These are phyloP conservation scores for Lophius piscatorius DNA, from an alignment of 2,113 vertebrate species.

Conservation along the genomic window DNA sequence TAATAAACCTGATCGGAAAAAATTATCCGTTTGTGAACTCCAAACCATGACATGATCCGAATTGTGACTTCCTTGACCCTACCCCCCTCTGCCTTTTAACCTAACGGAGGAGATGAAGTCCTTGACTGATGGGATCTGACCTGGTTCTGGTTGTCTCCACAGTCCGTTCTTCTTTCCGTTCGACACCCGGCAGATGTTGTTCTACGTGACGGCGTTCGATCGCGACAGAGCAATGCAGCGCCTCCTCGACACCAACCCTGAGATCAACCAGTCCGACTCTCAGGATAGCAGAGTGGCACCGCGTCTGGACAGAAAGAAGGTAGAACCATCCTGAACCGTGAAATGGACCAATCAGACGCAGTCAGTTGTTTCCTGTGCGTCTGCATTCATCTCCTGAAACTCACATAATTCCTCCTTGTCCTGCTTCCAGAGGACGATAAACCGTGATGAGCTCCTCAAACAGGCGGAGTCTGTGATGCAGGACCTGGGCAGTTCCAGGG, in stretches of 20 bases:
- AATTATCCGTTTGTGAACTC: too few species aligned
- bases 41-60: too few species aligned
- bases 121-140: background rate
- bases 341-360: background rate
- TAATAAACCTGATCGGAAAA: too few species aligned
- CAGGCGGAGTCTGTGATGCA: constrained; percentile 99
- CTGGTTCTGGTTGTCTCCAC: constrained; percentile 28
- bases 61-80: too few species aligned
- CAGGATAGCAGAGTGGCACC: constrained; percentile 99
- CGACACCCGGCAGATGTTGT: constrained; percentile 98
- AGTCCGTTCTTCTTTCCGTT: constrained; percentile 99
- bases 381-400: background rate
- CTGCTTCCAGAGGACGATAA: constrained; percentile 92
- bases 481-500: constrained; percentile 96
- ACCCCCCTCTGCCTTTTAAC: too few species aligned
- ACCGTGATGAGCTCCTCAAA: constrained; percentile 96
- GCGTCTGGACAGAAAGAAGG: constrained; percentile 98
- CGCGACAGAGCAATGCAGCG: constrained; percentile 98
- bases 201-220: constrained; percentile 99
- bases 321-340: too few species aligned
- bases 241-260: constrained; percentile 96
- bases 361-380: background rate
- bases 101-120: background rate
- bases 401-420: too few species aligned
- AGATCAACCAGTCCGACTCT: constrained; percentile 99